These are phyloP conservation scores for Lates japonicus DNA, from an alignment of 2,797 vertebrate genomes.

Conservation along the genomic window DNA sequence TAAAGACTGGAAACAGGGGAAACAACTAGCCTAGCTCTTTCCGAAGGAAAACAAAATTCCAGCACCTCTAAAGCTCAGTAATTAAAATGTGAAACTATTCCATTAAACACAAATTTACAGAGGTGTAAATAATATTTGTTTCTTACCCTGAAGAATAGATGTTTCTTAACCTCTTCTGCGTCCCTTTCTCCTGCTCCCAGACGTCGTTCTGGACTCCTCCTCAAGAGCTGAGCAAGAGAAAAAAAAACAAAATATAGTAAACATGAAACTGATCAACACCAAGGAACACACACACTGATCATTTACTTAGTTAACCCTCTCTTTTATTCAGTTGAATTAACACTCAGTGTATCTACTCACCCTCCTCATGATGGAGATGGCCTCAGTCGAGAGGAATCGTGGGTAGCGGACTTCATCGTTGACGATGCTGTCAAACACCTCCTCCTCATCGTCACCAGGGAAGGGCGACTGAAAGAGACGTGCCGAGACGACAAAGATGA, in stretches of 20 bases:
- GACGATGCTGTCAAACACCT: slow-evolving; percentile 99
- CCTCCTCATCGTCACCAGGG: slow-evolving; percentile 98
- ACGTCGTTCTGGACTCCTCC: slow-evolving; percentile 96
- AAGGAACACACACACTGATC: not conserved
- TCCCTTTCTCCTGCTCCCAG: slow-evolving; percentile 96
- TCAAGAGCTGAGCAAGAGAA: slow-evolving; percentile 88
- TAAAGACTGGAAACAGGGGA: not conserved
- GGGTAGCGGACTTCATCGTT: slow-evolving; percentile 99
- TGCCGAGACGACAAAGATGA: not conserved
- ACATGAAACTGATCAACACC: not conserved
- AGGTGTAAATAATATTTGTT: not conserved
- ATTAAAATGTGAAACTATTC: not conserved
- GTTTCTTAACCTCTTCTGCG: slow-evolving; percentile 98
- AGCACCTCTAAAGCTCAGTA: not conserved
- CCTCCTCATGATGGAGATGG: slow-evolving; percentile 99
- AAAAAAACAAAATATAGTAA: not conserved
- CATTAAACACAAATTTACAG: not conserved
- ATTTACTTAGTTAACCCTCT: not conserved
- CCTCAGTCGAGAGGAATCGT: slow-evolving; percentile 96
- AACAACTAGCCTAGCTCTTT: not conserved
- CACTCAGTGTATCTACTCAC: slow-evolving; percentile 77
- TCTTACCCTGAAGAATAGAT: slow-evolving; percentile 97
- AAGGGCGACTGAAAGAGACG: slow-evolving; percentile 91
- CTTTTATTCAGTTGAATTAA: not conserved
- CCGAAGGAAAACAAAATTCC: not conserved